phyloP scores from a whole-genome alignment of 2,113 vertebrate genomes.

The Bettongia penicillata region DNA sequence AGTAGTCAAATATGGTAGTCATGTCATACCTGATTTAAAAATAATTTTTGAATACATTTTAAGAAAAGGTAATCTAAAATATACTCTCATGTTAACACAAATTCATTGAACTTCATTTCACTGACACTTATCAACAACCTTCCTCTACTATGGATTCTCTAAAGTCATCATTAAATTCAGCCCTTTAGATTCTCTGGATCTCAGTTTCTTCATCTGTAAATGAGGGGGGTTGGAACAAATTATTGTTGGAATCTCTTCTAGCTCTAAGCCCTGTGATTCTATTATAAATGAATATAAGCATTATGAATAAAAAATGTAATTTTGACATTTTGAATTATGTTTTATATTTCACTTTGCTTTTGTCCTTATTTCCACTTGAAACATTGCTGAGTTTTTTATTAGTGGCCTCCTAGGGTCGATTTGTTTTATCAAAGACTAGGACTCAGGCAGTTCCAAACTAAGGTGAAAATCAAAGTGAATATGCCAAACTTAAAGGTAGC shows the following conservation, averaged over 20 bases:
- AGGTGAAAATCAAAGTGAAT: slow-evolving; percentile 5
- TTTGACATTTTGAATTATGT: slow-evolving; percentile 19
- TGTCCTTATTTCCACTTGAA: slow-evolving; percentile 22
- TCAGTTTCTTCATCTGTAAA: background rate
- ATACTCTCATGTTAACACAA: background rate
- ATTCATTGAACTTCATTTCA: background rate
- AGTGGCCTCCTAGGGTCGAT: slow-evolving; percentile 1
- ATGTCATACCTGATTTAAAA: background rate
- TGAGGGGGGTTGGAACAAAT: background rate
- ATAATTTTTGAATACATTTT: background rate
- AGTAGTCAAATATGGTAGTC: background rate
- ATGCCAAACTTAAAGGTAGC: slow-evolving; percentile 37
- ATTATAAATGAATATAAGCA: slow-evolving; percentile 20
- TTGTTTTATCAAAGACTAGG: slow-evolving; percentile 39
- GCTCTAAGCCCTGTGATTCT: background rate
- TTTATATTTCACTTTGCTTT: slow-evolving; percentile 25
- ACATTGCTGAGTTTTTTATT: background rate
- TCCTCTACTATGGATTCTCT: background rate
- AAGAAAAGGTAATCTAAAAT: background rate
- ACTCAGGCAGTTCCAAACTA: slow-evolving; percentile 19
- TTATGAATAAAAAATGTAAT: slow-evolving; percentile 16
- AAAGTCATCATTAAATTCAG: background rate
- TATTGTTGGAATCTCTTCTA: background rate
- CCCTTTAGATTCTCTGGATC: background rate
- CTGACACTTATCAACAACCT: background rate